Conservation (phyloP, 1,140 invertebrate species). For the Hirudo medicinalis region DNA sequence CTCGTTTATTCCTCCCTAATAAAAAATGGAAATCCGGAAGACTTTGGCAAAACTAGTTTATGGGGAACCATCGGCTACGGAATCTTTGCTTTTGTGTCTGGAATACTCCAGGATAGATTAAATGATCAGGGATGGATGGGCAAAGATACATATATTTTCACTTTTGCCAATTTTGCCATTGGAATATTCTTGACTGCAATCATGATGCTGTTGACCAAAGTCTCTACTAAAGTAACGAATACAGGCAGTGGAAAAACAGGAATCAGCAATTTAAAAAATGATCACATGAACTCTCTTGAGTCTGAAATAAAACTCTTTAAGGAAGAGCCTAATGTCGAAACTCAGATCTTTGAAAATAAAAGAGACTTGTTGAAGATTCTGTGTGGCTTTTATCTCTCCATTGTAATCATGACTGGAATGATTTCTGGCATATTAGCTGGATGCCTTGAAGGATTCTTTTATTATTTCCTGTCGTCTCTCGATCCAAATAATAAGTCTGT, state of each 20-base stretch:
- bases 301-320: no score
- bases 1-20: slow-evolving; percentile 27
- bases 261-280: no score
- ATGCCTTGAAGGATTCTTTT: slow-evolving; percentile 75
- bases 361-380: slow-evolving; percentile 19
- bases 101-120: slow-evolving; percentile 29
- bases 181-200: no score
- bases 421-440: slow-evolving; percentile 47
- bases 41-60: slow-evolving; percentile 65
- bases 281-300: no score
- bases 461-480: slow-evolving; percentile 70
- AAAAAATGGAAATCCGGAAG: slow-evolving; percentile 21
- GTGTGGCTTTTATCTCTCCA: slow-evolving; percentile 18
- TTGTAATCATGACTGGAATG: background rate
- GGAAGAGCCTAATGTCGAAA: no score
- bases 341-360: background rate
- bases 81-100: slow-evolving; percentile 28
- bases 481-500: slow-evolving; percentile 56
- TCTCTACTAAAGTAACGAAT: no score
- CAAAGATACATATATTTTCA: no score
- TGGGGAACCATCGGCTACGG: slow-evolving; percentile 28
- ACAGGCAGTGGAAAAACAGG: no score
- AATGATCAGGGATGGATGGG: no score
- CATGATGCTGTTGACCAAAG: no score
- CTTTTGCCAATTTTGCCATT: no score